Base-by-base conservation (phyloP, 2,888 invertebrate species). In the Conchocele bisecta region DNA sequence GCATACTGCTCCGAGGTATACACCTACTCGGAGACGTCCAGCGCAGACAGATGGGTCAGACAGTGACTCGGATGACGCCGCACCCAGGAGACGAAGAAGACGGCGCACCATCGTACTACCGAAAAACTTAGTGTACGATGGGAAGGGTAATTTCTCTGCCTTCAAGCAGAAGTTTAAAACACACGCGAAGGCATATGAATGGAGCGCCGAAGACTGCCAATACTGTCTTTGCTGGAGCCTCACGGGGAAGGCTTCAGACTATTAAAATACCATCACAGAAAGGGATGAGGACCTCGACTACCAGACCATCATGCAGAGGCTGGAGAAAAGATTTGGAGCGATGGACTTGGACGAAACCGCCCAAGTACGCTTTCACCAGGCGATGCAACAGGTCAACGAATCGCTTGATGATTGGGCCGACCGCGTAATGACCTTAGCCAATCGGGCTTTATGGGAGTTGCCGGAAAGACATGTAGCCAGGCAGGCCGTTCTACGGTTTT, bases 161-260 rank as follows among this genome's bases (percentile, higher is more conserved):
- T 50, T 50, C 20, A 50, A 50, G 29, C 28, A 50, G 15, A 50
- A 26, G 6, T 28, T 50, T 29, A 7, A 11, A 4, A 4, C n/a
- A 20, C 31, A 28, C 31, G 50, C 50, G 9, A 20, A 7, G 3
- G 15, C 5, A 5, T 17, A 26, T 5, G 46, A 15, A 7, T 20
- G 9, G 46, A 46, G 26, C 4, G 4, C 46, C 28, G 46, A 46
- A 26, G 46, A 46, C 7, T 46, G 46, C 24, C 5, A 20, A 26
- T 26, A 20, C 22, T 46, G 46, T 15, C 46, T 46, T 4, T 46
- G 50, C 31, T 50, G 50, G 50, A 28, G 50, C 17, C 22, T 28
- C n/a, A 50, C 50, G n/a, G 50, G 28, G 4, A 50, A 29, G 50
- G 50, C 50, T 5, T 28, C 50, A 28, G 50, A 50, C n/a, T 50